phyloP scores from a whole-genome alignment of 2,888 invertebrate genomes.

The Cheilosia vulpina region DNA sequence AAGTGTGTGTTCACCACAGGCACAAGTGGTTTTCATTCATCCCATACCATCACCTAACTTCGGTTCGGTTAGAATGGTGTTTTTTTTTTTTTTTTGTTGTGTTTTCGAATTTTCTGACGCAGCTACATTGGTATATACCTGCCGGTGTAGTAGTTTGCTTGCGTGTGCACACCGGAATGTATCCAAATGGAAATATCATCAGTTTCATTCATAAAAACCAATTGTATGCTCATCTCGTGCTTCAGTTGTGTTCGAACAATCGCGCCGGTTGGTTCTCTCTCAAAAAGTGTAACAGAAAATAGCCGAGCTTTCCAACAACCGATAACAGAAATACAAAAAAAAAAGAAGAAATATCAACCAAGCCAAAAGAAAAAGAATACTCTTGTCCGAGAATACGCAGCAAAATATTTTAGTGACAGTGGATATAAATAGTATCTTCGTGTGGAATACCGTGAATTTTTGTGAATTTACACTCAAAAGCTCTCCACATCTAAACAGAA shows the following conservation, averaged over 20 bases:
- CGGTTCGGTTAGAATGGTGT: neutral
- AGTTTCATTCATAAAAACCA: constrained; percentile 84
- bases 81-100: neutral
- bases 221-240: constrained; percentile 83
- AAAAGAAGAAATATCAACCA: constrained; percentile 7
- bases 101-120: constrained; percentile 50
- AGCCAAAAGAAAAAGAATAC: constrained; percentile 20
- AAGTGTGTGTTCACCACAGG: constrained; percentile 28
- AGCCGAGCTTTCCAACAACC: constrained; percentile 55
- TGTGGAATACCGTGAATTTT: constrained; percentile 39
- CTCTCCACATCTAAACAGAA: neutral
- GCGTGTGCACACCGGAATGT: constrained; percentile 64
- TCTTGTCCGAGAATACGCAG: constrained; percentile 20
- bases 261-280: constrained; percentile 82
- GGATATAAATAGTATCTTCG: constrained; percentile 60
- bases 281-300: constrained; percentile 35
- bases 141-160: constrained; percentile 43
- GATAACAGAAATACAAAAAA: constrained; percentile 30
- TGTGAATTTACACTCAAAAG: constrained; percentile 39
- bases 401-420: constrained; percentile 53
- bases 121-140: constrained; percentile 22
- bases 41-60: constrained; percentile 16
- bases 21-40: constrained; percentile 71
- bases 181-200: constrained; percentile 63
- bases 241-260: constrained; percentile 84